phyloP scores from a whole-genome alignment of 2,113 vertebrate genomes.

The Planiliza haematocheilus region DNA sequence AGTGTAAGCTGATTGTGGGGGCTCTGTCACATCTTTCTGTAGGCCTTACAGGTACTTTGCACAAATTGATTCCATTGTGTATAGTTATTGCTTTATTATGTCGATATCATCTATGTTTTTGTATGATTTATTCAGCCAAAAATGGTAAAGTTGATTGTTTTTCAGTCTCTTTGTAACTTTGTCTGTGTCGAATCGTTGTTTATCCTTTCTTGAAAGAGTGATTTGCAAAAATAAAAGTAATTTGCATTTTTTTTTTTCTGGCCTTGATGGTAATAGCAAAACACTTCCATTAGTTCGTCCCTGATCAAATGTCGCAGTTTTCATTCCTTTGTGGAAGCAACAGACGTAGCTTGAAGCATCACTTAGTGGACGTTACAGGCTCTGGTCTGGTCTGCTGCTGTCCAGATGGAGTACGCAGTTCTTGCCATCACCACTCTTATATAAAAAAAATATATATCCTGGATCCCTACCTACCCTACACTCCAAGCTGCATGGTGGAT shows the following conservation, averaged over 20 bases:
- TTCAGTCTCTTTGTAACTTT: conserved; percentile 61
- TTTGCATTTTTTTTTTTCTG: conserved; percentile 57
- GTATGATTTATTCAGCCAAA: conserved; percentile 79
- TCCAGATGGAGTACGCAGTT: too few species aligned
- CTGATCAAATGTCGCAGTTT: background rate
- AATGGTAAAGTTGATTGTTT: conserved; percentile 55
- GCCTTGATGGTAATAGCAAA: background rate
- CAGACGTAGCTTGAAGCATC: too few species aligned
- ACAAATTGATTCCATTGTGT: conserved; percentile 61
- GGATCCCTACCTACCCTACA: too few species aligned
- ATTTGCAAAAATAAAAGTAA: conserved; percentile 69
- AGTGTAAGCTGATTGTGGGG: conserved; percentile 23
- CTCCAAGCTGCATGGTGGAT: too few species aligned
- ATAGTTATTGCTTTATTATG: conserved; percentile 55
- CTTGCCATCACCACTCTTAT: too few species aligned
- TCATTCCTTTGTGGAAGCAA: background rate
- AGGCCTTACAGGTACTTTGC: conserved; percentile 58
- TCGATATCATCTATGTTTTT: conserved; percentile 66
- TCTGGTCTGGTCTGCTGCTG: too few species aligned
- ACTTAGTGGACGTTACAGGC: too few species aligned
- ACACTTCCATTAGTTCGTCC: background rate
- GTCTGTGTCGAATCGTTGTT: conserved; percentile 36
- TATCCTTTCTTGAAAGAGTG: conserved; percentile 66
- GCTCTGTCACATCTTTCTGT: conserved; percentile 27
- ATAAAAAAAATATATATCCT: too few species aligned